A percentile compares a stretch with the other conserved stretches of the same genome.
These are phyloP conservation scores for Cataglyphis albicans DNA, from an alignment of 2,888 invertebrate species.

Conservation along the genomic window DNA sequence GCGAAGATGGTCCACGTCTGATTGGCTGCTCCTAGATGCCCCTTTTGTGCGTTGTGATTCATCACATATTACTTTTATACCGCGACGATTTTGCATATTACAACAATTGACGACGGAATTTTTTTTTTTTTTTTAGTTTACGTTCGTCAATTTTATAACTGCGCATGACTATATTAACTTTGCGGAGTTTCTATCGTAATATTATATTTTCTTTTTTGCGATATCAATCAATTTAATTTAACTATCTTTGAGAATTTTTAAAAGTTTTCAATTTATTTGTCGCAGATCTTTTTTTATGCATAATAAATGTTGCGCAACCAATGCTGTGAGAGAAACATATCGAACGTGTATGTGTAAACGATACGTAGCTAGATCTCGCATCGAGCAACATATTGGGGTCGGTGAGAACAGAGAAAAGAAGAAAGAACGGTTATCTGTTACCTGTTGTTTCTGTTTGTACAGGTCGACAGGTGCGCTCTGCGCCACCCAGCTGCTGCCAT, in stretches of 20 bases:
- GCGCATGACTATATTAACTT: neutral
- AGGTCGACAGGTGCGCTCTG: slow-evolving; percentile 83
- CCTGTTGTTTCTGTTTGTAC: slow-evolving; percentile 81
- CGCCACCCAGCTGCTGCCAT: slow-evolving; percentile 84
- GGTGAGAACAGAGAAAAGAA: slow-evolving; percentile 52
- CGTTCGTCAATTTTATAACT: neutral
- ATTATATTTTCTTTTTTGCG: neutral
- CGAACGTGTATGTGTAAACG: neutral
- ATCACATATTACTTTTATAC: neutral
- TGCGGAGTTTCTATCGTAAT: neutral
- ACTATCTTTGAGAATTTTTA: neutral
- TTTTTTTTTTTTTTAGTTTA: neutral
- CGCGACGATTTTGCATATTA: neutral
- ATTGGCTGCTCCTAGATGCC: slow-evolving; percentile 56
- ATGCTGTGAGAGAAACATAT: neutral
- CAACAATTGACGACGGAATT: neutral
- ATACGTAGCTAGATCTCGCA: slow-evolving; percentile 16
- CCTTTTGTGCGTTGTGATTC: slow-evolving; percentile 28
- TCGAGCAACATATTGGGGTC: slow-evolving; percentile 58
- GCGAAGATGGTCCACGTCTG: slow-evolving; percentile 48
- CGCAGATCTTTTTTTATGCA: neutral
- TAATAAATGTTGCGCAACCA: neutral
- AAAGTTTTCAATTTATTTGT: neutral
- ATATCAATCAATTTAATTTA: neutral
- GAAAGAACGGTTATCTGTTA: slow-evolving; percentile 69